Base-by-base conservation (phyloP, 2,797 vertebrate species). In the Emydoidea blandingii region DNA sequence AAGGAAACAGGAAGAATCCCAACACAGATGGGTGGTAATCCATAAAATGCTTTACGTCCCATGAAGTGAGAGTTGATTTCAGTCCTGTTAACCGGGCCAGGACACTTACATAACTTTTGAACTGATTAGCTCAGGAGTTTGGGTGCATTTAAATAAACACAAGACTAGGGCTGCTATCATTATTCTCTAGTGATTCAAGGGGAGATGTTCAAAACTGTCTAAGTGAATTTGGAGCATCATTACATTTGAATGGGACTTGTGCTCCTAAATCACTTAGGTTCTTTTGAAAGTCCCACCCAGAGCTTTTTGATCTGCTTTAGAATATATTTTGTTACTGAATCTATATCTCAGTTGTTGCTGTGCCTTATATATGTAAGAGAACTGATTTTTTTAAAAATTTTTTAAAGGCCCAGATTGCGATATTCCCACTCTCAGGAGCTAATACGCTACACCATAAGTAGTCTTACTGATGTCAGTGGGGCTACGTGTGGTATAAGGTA, bases 61-160 rank as follows among this genome's bases (percentile, higher is more conserved):
- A 80, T 65, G 92, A 49, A 94, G 41, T 15, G 52, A 94, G 87
- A 80, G 29, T 96, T 93, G 72, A 25, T 57, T 93, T 94, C 80
- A 91, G 41, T 90, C 95, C 88, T 74, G 7, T 76, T 47, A 44
- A 8, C 57, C 50, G 4, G 49, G 7, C n/a, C 86, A 57, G 89
- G 92, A 62, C 34, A 82, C 23, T 95, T 86, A 81, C 86, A 87
- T 65, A 92, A 89, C 65, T 92, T 94, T 93, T 57, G 90, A 94
- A 93, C 93, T 9, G 21, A 72, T 86, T 87, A 85, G 74, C 90
- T 49, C 85, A 86, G 79, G 78, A 88, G 78, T 97, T 94, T 95
- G 91, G 44, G 18, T 25, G 41, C 95, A 84, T 86, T 93, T 84
- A 68, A 84, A n/a, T 47, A 86, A 95, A 93, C 92, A 94, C 29